Base-by-base conservation (phyloP, 1,140 invertebrate genomes). In the Diploscapter pachys region DNA sequence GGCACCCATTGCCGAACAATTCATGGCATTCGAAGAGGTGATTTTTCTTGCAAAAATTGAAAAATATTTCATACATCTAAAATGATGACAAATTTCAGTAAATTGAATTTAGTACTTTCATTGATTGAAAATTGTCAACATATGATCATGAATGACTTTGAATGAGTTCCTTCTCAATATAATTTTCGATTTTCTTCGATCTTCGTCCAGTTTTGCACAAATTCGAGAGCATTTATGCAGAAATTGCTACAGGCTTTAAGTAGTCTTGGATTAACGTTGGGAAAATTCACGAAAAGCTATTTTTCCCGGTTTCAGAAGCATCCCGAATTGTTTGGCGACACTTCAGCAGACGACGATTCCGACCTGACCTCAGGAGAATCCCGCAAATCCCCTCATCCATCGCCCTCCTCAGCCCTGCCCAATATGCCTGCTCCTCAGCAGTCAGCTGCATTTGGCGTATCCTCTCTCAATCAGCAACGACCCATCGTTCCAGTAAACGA, bases 11-110 rank as follows among this genome's bases (percentile, higher is more conserved):
- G 78, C 75, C n/a, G 82, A 81, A 50, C 81, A 82, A 64, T 82
- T 82, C 57, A 78, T 77, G 69, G 75, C 66, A 48, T 82, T 82
- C 71, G 81, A 82, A 71, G 67, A 81, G 64, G 80, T 83, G 8
- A 53, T 11, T 73, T 59, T 50, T 54, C 48, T 48, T 62, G 31
- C 31, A 31, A 31, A 31, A 31, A 31, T 31, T 31, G 31, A 31
- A 59, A 1, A 59, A 59, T 11, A 59, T 59, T 59, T 11, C 1
- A 59, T 59, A 59, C 57, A 2, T 11, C 13, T 59, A 13, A 59
- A 31, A 31, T 31, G 0, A 31, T 31, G 31, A 31, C 0, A 0
- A 31, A 31, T 31, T 31, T 31, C 1, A 31, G 31, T 31, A 31
- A 31, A 31, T 31, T 31, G 31, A 31, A 31, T 0, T 31, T 31